phyloP scores from a whole-genome alignment of 2,888 invertebrate genomes.

The Synergus itoensis region DNA sequence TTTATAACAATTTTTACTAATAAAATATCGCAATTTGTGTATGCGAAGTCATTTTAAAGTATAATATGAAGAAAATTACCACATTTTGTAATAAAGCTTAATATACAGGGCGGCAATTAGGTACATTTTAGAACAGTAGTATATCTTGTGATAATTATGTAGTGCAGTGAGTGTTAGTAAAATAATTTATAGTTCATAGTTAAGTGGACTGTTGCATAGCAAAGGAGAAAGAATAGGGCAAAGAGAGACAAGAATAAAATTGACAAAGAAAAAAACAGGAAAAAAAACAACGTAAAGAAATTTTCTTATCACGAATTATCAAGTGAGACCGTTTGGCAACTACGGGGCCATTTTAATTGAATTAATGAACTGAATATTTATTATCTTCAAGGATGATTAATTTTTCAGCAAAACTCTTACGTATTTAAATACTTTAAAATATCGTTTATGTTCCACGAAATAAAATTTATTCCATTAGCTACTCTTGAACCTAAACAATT shows the following conservation, averaged over 20 bases:
- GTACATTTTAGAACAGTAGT: slow-evolving; percentile 1
- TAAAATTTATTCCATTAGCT: slow-evolving; percentile 24
- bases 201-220: not conserved
- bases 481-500: slow-evolving; percentile 2
- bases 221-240: not conserved
- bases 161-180: not conserved
- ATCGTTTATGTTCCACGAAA: not conserved
- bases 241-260: not conserved
- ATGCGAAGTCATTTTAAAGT: slow-evolving; percentile 31
- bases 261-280: not conserved
- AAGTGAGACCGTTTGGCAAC: not conserved
- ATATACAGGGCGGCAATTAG: slow-evolving; percentile 5
- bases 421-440: not conserved
- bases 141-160: slow-evolving; percentile 20
- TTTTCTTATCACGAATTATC: not conserved
- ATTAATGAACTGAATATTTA: not conserved
- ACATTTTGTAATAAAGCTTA: slow-evolving; percentile 22
- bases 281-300: not conserved
- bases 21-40: slow-evolving; percentile 11
- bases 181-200: slow-evolving; percentile 10
- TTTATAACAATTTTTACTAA: not conserved
- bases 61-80: slow-evolving; percentile 32
- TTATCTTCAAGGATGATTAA: not conserved
- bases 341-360: not conserved
- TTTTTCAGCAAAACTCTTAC: not conserved